phyloP scores from a whole-genome alignment of 1,140 invertebrate species.

The Gonatopus flavifemur region DNA sequence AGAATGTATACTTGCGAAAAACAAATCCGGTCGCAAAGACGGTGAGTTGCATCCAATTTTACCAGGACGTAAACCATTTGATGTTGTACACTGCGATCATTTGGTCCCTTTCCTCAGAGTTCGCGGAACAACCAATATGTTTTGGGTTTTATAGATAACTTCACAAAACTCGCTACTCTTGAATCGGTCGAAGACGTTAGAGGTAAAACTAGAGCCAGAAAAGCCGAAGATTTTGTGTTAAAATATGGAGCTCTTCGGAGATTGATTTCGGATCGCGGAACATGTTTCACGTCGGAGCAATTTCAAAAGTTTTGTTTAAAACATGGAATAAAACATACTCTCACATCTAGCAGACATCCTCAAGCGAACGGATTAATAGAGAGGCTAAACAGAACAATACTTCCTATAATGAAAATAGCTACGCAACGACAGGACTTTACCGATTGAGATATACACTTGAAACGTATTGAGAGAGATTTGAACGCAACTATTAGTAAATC shows the following conservation, averaged over 20 bases:
- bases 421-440: no score
- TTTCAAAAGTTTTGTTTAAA: slow-evolving; percentile 29
- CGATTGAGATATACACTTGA: no score
- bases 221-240: neutral
- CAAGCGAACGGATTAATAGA: slow-evolving; percentile 41
- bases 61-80: slow-evolving; percentile 12
- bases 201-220: neutral
- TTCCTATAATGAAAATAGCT: no score
- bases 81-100: slow-evolving; percentile 25
- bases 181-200: neutral
- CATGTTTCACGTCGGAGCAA: neutral
- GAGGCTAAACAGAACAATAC: slow-evolving; percentile 11
- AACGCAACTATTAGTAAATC: no score
- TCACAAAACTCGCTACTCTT: slow-evolving; percentile 28
- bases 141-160: slow-evolving; percentile 29
- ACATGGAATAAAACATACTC: slow-evolving; percentile 30
- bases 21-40: slow-evolving; percentile 8
- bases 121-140: slow-evolving; percentile 33
- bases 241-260: slow-evolving; percentile 5
- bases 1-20: slow-evolving; percentile 23
- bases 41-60: slow-evolving; percentile 23
- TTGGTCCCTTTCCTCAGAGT: slow-evolving; percentile 18
- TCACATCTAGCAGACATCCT: slow-evolving; percentile 37
- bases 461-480: no score
- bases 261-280: slow-evolving; percentile 7